Evolutionary conservation across 1,140 invertebrate genomes (phyloP), one percentile per base, ranked within the genome.

Genomic region (Luehdorfia chinensis): DNA sequence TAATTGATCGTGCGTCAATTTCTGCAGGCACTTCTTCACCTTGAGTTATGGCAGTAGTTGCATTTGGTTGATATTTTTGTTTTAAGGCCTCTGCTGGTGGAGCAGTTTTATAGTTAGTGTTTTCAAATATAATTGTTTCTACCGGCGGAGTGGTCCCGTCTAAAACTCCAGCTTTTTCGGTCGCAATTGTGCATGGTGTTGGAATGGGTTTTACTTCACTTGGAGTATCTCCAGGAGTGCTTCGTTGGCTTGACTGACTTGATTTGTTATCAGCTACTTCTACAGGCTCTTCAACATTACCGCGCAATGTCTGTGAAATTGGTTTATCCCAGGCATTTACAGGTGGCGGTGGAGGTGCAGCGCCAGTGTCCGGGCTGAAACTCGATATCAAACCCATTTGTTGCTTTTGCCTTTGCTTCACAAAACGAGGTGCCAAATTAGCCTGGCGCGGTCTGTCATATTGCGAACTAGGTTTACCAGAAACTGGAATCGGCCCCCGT

Each of bases 61-160:
- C 48, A 89, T 84, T 54, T 80, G 88, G 58, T 87, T 89, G 59
- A 87, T 90, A 60, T 90, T 90, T 88, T 90, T 92, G 68, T 87
- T 92, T 66, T 87, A 92, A 59, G 80, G 68, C 89, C 75, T 88
- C 91, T 25, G 78, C 81, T 9, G 81, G 79, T 63, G 69, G 90
- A 66, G 78, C 77, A 46, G 91, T 90, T 83, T 94, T 94, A 66
- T 94, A 96, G 73, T 96, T 96, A 0, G 95, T 96, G 77, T 97
- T 97, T 73, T 97, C 96, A 73, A 97, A 97, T 47, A 97, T 96
- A 21, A 97, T 93, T 0, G 95, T 97, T 68, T 95, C 93, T 8
- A 96, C 94, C 0, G 94, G 94, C 1, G 94, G 90, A 2, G 92
- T 93, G 0, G 92, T 89, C 3, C 92, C 92, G 73, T 95, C 93